These are phyloP conservation scores for Eutolmus rufibarbis DNA, from an alignment of 2,888 invertebrate genomes.

Conservation along the genomic window DNA sequence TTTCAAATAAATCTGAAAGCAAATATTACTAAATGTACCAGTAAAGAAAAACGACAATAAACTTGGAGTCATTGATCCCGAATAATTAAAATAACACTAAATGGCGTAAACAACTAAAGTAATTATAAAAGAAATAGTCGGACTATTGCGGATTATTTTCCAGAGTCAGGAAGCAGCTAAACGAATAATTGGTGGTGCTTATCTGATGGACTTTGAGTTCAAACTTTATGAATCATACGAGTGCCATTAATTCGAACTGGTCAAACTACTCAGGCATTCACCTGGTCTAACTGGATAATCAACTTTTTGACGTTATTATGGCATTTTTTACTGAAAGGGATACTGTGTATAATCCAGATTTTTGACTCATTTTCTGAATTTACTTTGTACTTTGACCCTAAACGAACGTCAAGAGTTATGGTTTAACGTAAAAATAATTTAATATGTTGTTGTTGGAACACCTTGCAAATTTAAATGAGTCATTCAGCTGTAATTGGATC, in stretches of 20 bases:
- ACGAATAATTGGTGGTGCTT: not conserved
- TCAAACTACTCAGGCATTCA: not conserved
- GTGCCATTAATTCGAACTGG: not conserved
- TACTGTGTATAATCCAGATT: not conserved
- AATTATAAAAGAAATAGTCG: not conserved
- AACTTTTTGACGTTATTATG: not conserved
- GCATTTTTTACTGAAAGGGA: not conserved
- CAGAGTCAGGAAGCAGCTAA: not conserved
- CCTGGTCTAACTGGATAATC: not conserved
- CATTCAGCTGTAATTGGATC: not conserved
- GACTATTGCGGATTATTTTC: not conserved
- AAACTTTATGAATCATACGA: not conserved
- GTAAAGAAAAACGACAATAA: too few species aligned
- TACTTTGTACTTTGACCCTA: not conserved
- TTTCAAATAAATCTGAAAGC: not conserved
- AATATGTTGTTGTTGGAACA: not conserved
- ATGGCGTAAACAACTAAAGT: not conserved
- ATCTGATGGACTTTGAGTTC: not conserved
- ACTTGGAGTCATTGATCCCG: not conserved
- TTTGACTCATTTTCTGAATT: not conserved
- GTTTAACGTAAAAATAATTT: not conserved
- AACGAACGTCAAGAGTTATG: not conserved
- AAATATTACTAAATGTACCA: not conserved
- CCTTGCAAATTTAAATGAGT: not conserved
- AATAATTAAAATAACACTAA: not conserved